Conservation (phyloP, 53 echinoderm and acorn worm genomes). For the Astropecten irregularis region DNA sequence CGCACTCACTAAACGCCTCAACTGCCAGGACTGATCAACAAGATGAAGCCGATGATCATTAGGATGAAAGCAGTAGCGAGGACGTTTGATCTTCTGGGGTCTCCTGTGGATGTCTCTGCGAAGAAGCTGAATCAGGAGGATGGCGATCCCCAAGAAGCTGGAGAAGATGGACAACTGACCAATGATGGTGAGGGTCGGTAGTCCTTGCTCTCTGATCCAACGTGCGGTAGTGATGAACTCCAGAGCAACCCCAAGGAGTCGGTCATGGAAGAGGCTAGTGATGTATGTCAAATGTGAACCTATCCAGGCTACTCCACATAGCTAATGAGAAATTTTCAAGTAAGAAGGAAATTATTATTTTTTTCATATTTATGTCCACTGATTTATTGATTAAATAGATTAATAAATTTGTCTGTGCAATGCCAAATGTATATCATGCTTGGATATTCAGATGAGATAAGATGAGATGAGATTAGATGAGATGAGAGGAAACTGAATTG, state of each 20-base stretch:
- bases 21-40: not conserved
- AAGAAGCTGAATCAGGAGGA: constrained; percentile 14
- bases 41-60: not conserved
- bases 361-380: too few relatives aligned
- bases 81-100: not conserved
- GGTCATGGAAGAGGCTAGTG: not conserved
- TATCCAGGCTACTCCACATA: too few relatives aligned
- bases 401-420: too few relatives aligned
- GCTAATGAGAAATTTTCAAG: too few relatives aligned
- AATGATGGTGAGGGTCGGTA: not conserved
- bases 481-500: too few relatives aligned
- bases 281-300: constrained; percentile 2
- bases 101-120: not conserved
- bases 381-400: too few relatives aligned
- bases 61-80: not conserved
- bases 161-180: not conserved
- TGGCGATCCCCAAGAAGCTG: constrained; percentile 14
- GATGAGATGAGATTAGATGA: too few relatives aligned
- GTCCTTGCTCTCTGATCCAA: not conserved
- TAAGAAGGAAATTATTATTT: too few relatives aligned
- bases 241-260: not conserved
- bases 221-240: not conserved
- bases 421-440: too few relatives aligned
- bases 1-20: not conserved
- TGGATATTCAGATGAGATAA: too few relatives aligned